Base-by-base conservation (phyloP, 2,113 vertebrate genomes). In the Eleginops maclovinus region DNA sequence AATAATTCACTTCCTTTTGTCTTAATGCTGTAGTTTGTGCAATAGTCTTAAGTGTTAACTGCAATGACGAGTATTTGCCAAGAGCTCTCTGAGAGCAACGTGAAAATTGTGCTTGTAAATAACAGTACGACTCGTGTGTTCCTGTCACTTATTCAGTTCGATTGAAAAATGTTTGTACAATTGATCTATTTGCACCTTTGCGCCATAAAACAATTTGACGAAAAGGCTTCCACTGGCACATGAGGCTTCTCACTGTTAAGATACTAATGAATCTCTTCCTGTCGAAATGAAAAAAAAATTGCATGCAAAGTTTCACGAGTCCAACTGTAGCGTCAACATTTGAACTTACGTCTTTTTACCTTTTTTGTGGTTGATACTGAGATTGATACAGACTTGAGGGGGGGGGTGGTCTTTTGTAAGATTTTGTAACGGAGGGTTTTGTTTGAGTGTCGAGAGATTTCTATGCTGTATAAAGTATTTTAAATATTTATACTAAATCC, bases 381-480 rank as follows among this genome's bases (percentile, higher is more conserved):
- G 87, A 91, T 90, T 88, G 87, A 80, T 90, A 85, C 76, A n/a
- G 84, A 88, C 59, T 82, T 46, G 55, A 19, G 72, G 76, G 10
- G n/a, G 9, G 47, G 26, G 73, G 83, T 71, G 61, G 13, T 79
- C 65, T 95, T 95, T 95, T 95, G 89, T 94, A 95, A 87, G 89
- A 81, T 94, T 95, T 95, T 94, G 79, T 94, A 94, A 88, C 58
- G 79, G 85, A 87, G 58, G 84, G 80, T 83, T 94, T 93, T 92
- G 84, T 86, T 88, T 75, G 87, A 77, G 87, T 92, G 90, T 89
- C 67, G 59, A 93, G 91, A 94, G 93, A 95, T 95, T 95, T 95
- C 89, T 95, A 95, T 92, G 88, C 89, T 95, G 93, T 95, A 93
- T 92, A 91, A 92, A 93, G 85, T 90, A 94, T 94, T 94, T 95